Evolutionary conservation across 2,113 vertebrate genomes (phyloP).

Genomic region (Cathartes aura): DNA sequence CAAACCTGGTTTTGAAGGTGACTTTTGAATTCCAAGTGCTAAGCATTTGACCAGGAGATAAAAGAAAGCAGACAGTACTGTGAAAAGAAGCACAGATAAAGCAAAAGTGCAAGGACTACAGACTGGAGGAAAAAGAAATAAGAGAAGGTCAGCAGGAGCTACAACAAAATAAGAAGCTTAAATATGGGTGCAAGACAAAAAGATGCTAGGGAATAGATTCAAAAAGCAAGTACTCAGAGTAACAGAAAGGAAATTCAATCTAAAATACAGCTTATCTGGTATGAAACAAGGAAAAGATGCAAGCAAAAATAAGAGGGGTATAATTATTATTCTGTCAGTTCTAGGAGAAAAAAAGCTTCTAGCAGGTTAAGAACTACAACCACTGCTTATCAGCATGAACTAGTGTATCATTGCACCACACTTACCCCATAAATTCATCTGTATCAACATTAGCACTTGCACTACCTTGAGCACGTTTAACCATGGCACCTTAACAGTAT

Average conservation of each 20-base stretch:
- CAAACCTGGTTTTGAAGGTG: background rate
- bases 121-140: background rate
- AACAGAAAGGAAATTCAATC: background rate
- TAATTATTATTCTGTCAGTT: background rate
- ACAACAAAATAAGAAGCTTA: background rate
- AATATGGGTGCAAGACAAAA: background rate
- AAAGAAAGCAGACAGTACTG: background rate
- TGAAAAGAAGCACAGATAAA: background rate
- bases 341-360: background rate
- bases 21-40: background rate
- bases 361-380: background rate
- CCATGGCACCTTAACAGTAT: accelerated
- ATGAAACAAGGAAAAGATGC: background rate
- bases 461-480: background rate
- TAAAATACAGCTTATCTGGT: background rate
- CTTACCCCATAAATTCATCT: background rate
- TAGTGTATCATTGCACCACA: background rate
- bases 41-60: background rate
- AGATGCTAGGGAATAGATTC: background rate
- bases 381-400: background rate
- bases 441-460: background rate
- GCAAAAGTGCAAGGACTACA: background rate
- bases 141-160: background rate
- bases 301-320: background rate
- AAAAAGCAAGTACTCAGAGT: background rate